Conservation (phyloP, 2,888 invertebrate species). For the Archips xylosteana region DNA sequence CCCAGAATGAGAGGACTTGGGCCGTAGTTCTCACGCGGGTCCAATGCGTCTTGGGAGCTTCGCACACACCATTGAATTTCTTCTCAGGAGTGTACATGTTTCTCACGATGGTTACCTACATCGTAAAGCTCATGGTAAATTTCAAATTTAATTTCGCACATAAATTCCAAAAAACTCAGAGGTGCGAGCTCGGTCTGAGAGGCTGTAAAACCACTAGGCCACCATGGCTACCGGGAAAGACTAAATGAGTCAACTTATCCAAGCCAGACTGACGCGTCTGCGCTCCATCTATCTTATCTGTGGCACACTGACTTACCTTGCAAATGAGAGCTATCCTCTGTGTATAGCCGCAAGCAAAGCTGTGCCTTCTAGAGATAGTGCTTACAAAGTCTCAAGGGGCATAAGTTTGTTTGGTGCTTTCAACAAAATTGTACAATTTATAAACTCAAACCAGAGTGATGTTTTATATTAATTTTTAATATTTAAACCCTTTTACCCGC, state of each 20-base stretch:
- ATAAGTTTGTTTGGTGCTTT: background rate
- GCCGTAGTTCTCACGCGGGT: no score
- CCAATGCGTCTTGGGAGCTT: no score
- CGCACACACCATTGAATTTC: no score
- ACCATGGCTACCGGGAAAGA: no score
- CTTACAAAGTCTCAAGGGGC: constrained; percentile 1
- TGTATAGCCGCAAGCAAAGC: background rate
- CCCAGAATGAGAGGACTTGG: no score
- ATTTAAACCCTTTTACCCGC: background rate
- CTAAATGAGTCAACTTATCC: background rate
- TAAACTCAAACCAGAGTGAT: background rate
- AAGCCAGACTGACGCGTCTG: constrained; percentile 1
- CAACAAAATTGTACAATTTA: background rate
- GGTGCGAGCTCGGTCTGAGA: no score
- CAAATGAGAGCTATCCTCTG: background rate
- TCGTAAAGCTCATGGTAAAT: no score
- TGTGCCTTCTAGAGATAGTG: background rate
- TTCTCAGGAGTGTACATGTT: no score
- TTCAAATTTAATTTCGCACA: no score
- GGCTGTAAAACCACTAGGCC: no score
- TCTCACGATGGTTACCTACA: no score
- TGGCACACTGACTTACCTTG: background rate
- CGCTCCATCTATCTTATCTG: background rate
- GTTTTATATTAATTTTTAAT: background rate
- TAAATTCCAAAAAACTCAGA: no score